A percentile compares a stretch with the other conserved stretches of the same genome.
Conservation (phyloP, 1,140 invertebrate species). For the Drosophila virilis region DNA sequence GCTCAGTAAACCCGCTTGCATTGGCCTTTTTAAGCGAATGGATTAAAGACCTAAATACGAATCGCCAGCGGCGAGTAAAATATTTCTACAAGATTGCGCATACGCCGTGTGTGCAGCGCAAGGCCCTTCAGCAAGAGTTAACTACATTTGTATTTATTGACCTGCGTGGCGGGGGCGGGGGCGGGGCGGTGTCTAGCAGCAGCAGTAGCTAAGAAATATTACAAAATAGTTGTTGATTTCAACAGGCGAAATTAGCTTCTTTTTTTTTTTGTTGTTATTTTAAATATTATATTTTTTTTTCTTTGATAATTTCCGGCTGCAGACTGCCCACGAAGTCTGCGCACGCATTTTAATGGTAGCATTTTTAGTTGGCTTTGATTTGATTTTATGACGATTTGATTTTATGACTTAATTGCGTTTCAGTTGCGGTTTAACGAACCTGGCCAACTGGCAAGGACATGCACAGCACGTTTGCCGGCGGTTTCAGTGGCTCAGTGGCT, state of each 20-base stretch:
- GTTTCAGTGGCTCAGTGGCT: conserved; percentile 12
- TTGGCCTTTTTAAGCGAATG: conserved; percentile 34
- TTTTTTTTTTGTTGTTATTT: conserved; percentile 18
- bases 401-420: conserved; percentile 35
- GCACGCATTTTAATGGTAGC: conserved; percentile 47
- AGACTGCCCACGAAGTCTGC: conserved; percentile 33
- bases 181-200: not conserved
- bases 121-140: conserved; percentile 32
- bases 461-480: conserved; percentile 23
- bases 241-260: conserved; percentile 16
- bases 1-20: conserved; percentile 17
- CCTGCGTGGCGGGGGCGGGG: not conserved
- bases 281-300: not conserved
- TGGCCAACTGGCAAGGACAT: conserved; percentile 56
- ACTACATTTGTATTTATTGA: conserved; percentile 41
- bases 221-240: conserved; percentile 38
- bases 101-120: conserved; percentile 31
- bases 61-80: conserved; percentile 23
- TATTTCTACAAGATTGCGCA: conserved; percentile 45
- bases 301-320: conserved; percentile 29
- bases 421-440: conserved; percentile 41
- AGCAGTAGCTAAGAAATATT: conserved; percentile 25
- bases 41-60: conserved; percentile 36
- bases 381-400: conserved; percentile 25
- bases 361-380: conserved; percentile 2